Percentiles rank a stretch among this genome's conserved stretches.
These are phyloP conservation scores for Pharmacophagus antenor DNA, from an alignment of 2,888 invertebrate genomes.

Conservation along the genomic window DNA sequence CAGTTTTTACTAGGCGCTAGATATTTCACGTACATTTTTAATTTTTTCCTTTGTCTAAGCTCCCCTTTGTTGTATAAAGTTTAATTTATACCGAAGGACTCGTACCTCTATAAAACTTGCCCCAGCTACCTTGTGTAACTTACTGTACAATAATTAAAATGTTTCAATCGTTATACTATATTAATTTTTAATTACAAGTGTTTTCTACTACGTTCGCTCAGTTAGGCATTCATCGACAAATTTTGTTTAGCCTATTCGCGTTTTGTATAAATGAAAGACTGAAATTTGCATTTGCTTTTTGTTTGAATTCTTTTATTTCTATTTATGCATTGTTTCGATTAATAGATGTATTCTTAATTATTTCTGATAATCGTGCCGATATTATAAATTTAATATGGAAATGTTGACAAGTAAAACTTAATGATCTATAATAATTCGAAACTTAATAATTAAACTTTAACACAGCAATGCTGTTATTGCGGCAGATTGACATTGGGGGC, in stretches of 20 bases:
- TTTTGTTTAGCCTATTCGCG: background rate
- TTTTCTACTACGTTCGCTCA: background rate
- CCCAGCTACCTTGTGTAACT: too few species aligned
- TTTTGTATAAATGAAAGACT: background rate
- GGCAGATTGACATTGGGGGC: too few species aligned
- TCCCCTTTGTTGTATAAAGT: background rate
- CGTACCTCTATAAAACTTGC: too few species aligned
- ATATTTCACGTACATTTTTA: background rate
- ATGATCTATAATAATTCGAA: too few species aligned
- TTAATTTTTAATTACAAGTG: background rate
- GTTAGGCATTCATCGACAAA: background rate
- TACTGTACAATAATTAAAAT: background rate
- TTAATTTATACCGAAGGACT: background rate
- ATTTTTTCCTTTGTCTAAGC: background rate
- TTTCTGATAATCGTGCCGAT: too few species aligned
- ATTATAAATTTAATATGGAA: background rate
- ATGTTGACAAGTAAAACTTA: background rate
- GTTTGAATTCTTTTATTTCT: background rate
- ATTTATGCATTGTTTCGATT: background rate
- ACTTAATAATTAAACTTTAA: too few species aligned
- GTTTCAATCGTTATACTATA: background rate
- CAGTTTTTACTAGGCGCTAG: slow-evolving; percentile 22
- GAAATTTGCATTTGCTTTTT: background rate
- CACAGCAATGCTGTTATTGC: too few species aligned
- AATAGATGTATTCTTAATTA: background rate